Evolutionary conservation across 2,888 invertebrate genomes (phyloP).

Genomic region (Andrena bucephala): DNA sequence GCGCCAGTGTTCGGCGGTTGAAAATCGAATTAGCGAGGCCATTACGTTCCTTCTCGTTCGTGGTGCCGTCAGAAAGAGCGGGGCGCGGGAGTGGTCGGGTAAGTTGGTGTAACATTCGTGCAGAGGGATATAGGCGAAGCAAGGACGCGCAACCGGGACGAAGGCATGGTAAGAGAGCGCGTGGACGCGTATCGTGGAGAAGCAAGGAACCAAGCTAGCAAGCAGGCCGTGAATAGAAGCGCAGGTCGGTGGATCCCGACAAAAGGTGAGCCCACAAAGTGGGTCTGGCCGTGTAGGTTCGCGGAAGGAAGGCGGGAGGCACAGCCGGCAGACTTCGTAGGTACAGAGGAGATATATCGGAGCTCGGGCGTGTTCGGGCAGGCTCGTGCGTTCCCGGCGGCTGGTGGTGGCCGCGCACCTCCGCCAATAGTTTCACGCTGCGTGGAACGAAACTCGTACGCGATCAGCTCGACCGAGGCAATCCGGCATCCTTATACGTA

Average conservation of each 20-base stretch:
- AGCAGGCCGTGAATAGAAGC: constrained; percentile 44
- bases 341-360: constrained; percentile 60
- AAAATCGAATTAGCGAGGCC: background rate
- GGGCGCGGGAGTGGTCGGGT: background rate
- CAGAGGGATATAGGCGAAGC: too few relatives aligned
- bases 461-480: constrained; percentile 82
- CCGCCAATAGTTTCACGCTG: constrained; percentile 81
- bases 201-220: background rate
- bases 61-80: background rate
- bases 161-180: constrained; percentile 13
- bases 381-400: constrained; percentile 75
- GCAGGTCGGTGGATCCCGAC: constrained; percentile 48
- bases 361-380: constrained; percentile 70
- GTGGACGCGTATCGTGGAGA: constrained; percentile 12
- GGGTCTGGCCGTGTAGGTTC: constrained; percentile 65
- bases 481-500: constrained; percentile 78
- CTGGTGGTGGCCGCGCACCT: constrained; percentile 81
- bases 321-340: constrained; percentile 65
- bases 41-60: background rate
- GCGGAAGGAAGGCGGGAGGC: constrained; percentile 72
- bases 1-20: background rate
- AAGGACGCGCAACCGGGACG: background rate
- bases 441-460: constrained; percentile 83
- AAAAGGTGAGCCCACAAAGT: constrained; percentile 71
- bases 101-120: background rate